Evolutionary conservation across 2,113 vertebrate genomes (phyloP).

Genomic region (zebrafish (Danio rerio)): GRCz12tu NC_133199.1:29291001-29291500

Average conservation of each 20-base stretch:
- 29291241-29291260: no score
- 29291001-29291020: not conserved
- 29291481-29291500: no score
- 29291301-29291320: no score
- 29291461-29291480: no score
- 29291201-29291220: no score
- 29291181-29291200: no score
- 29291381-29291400: no score
- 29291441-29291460: no score
- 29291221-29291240: no score
- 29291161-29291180: not conserved
- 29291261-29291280: no score
- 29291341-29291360: not conserved
- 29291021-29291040: not conserved
- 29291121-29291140: not conserved
- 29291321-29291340: not conserved
- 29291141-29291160: not conserved
- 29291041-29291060: not conserved
- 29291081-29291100: not conserved
- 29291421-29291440: not conserved
- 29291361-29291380: not conserved
- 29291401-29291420: not conserved
- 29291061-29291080: constrained; percentile 31
- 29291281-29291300: no score
- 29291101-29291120: not conserved